Base-by-base conservation (phyloP, 2,113 vertebrate species). In the Nibea albiflora region DNA sequence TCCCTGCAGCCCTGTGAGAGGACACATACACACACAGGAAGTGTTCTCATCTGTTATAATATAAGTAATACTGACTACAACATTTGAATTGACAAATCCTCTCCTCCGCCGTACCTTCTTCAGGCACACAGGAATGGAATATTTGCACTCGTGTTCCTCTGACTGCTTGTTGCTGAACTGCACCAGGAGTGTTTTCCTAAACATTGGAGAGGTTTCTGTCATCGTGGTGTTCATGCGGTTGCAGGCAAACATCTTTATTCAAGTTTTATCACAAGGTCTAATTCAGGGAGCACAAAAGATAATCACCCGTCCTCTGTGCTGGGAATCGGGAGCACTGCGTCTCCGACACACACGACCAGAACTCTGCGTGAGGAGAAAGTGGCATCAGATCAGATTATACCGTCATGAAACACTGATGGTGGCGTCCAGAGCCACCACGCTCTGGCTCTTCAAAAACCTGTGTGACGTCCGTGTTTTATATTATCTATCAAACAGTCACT, bases 301-400 rank as follows among this genome's bases (percentile, higher is more conserved):
- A 60, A 92, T 92, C 83, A 96, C 98, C 96, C 95, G 11, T 98
- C 92, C 44, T 95, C 84, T 57, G 63, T 67, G 24, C 90, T 15
- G 31, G 89, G 80, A 0, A 81, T 80, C 9, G 91, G 80, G 17
- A 88, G 35, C 26, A 92, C 84, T 44, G 85, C 85, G n/a, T 96
- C 95, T 80, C 97, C 97, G 77, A 98, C 74, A 77, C 94, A 94
- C 81, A 99, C 73, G 47, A 96, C 94, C 54, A 99, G 88, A 61
- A 97, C 76, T 85, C 98, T 99, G 88, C 95, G 88, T 14, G 85
- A 63, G 42, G 53, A 83, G n/a, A 16, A 65, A 52, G 16, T 0
- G 2, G 0, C 14, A 26, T 20, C 2, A 49, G 20, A 77, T 78
- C 16, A 50, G 31, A 49, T 1, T 11, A 4, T 3, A 49, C 1